Conservation (phyloP, 1,140 invertebrate species). For the Drosophila sulfurigaster region DNA sequence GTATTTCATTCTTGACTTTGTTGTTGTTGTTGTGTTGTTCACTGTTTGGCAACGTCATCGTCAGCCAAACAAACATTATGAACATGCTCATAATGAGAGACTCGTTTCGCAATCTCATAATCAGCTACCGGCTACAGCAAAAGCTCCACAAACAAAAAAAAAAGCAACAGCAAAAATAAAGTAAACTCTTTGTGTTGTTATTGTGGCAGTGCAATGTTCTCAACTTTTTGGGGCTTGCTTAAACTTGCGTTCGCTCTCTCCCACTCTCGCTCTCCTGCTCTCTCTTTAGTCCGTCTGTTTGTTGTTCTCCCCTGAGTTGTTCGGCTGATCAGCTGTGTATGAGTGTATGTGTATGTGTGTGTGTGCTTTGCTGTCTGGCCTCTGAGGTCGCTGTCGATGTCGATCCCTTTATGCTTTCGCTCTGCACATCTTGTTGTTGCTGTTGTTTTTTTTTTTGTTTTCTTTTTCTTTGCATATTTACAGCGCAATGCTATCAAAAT, state of each 20-base stretch:
- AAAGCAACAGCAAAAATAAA: slow-evolving; percentile 14
- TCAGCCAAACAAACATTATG: slow-evolving; percentile 59
- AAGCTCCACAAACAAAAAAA: slow-evolving; percentile 28
- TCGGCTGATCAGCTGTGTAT: slow-evolving; percentile 63
- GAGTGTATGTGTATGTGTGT: slow-evolving; percentile 43
- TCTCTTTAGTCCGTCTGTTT: background rate
- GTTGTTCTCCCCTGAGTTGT: slow-evolving; percentile 14
- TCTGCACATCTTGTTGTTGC: slow-evolving; percentile 10
- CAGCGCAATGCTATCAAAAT: slow-evolving; percentile 68
- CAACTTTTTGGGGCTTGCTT: slow-evolving; percentile 53
- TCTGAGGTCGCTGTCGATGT: slow-evolving; percentile 20
- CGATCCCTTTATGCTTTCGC: slow-evolving; percentile 43
- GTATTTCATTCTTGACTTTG: slow-evolving; percentile 79
- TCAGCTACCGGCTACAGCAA: slow-evolving; percentile 53
- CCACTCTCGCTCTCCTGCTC: slow-evolving; percentile 14
- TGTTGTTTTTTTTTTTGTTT: slow-evolving; percentile 23
- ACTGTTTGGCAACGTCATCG: slow-evolving; percentile 76
- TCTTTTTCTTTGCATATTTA: slow-evolving; percentile 51
- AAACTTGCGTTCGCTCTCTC: slow-evolving; percentile 35
- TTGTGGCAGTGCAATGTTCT: slow-evolving; percentile 68
- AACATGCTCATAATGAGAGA: slow-evolving; percentile 65
- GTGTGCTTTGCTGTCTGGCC: slow-evolving; percentile 27
- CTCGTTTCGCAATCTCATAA: slow-evolving; percentile 76
- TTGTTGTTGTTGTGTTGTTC: slow-evolving; percentile 12
- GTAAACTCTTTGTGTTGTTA: slow-evolving; percentile 23